Conservation (phyloP, 2,888 invertebrate genomes). For the Brachyopa scutellaris region DNA sequence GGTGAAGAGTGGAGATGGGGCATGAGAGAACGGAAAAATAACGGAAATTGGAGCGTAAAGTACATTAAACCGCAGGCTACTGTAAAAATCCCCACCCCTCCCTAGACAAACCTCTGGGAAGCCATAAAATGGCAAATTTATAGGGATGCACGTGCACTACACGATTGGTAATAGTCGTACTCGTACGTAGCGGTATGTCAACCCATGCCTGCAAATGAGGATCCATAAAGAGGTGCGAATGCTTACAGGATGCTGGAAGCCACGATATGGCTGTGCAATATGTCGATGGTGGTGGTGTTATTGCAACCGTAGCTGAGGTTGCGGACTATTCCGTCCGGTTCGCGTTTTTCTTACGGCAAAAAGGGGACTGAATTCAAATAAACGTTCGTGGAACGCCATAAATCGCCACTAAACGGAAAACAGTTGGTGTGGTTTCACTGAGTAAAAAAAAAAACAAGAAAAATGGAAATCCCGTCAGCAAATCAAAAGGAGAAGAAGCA, state of each 20-base stretch:
- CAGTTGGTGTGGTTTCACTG: constrained; percentile 41
- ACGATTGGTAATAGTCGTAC: not conserved
- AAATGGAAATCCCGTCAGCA: constrained; percentile 7
- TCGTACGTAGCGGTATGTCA: not conserved
- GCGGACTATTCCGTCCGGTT: constrained; percentile 37
- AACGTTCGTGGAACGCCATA: constrained; percentile 45
- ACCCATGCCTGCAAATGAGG: constrained; percentile 36
- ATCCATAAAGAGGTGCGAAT: constrained; percentile 60
- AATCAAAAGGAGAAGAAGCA: not conserved
- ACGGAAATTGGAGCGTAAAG: constrained; percentile 66
- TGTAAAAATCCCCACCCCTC: constrained; percentile 49
- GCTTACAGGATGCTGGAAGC: constrained; percentile 53
- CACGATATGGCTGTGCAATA: constrained; percentile 53
- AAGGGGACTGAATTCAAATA: constrained; percentile 46
- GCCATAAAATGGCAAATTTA: constrained; percentile 66
- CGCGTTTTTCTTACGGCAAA: constrained; percentile 17
- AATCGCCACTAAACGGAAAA: constrained; percentile 61
- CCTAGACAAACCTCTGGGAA: constrained; percentile 34
- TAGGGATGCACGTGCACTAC: constrained; percentile 57
- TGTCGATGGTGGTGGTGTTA: constrained; percentile 56
- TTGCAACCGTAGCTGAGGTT: constrained; percentile 48
- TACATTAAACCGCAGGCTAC: constrained; percentile 60
- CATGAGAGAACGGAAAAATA: constrained; percentile 5
- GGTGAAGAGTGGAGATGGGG: not conserved
- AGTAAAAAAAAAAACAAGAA: constrained; percentile 6